Conservation (phyloP, 2,797 vertebrate genomes). For the Lerista edwardsae region DNA sequence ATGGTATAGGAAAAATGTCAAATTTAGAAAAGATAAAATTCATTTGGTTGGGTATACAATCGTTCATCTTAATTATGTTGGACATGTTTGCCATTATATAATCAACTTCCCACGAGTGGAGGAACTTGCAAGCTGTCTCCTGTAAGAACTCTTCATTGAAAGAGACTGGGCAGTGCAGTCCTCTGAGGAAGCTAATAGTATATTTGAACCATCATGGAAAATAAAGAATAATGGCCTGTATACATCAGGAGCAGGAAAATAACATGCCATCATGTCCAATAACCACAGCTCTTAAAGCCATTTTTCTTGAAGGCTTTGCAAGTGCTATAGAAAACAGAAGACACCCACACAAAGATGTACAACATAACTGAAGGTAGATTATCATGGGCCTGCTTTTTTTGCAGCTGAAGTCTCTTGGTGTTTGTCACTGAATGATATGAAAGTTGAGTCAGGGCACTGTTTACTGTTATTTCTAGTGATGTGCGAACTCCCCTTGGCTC, state of each 20-base stretch:
- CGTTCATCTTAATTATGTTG: conserved; percentile 72
- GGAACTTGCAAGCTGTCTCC: conserved; percentile 43
- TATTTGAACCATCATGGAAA: conserved; percentile 37
- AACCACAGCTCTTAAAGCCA: conserved; percentile 14
- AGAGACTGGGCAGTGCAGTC: conserved; percentile 42
- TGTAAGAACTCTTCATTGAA: conserved; percentile 62
- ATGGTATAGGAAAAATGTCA: conserved; percentile 66
- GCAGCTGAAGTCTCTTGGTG: not conserved
- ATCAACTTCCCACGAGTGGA: conserved; percentile 57
- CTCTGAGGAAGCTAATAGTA: conserved; percentile 37
- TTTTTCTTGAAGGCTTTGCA: conserved; percentile 29
- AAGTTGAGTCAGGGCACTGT: not conserved
- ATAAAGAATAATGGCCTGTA: conserved; percentile 33
- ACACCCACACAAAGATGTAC: conserved; percentile 5
- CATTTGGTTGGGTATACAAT: conserved; percentile 59
- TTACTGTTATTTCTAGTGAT: conserved; percentile 1
- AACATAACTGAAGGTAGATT: not conserved
- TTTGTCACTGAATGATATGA: not conserved
- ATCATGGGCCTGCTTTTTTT: not conserved
- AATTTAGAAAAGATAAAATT: conserved; percentile 66
- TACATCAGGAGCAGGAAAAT: conserved; percentile 36
- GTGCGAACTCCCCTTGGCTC: not conserved
- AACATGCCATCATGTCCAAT: conserved; percentile 9
- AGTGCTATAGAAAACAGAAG: not conserved
- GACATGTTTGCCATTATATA: conserved; percentile 55